These are phyloP conservation scores for Eutolmus rufibarbis DNA, from an alignment of 2,888 invertebrate genomes.

Conservation along the genomic window DNA sequence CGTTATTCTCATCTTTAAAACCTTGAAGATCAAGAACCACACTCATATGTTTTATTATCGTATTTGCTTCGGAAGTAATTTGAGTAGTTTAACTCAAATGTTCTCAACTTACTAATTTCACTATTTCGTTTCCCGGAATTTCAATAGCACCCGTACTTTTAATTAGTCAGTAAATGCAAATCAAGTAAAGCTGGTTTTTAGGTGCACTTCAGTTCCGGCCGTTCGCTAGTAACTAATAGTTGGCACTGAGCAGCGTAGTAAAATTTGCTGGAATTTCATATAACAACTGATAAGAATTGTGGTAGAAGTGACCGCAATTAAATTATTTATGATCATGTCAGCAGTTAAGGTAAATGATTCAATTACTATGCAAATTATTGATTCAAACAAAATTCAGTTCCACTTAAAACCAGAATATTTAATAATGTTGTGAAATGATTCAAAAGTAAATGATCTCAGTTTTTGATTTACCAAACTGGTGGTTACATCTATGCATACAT, in stretches of 20 bases:
- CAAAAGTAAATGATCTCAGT: neutral
- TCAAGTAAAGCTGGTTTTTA: neutral
- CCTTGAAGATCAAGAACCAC: constrained; percentile 17
- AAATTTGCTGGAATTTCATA: neutral
- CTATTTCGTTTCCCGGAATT: neutral
- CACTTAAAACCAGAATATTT: neutral
- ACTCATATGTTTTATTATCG: neutral
- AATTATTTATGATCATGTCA: neutral
- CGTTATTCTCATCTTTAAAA: constrained; percentile 22
- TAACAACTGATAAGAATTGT: neutral
- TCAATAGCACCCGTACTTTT: too few relatives aligned
- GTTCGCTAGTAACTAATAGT: neutral
- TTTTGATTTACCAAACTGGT: neutral
- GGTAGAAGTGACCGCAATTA: neutral
- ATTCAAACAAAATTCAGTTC: neutral
- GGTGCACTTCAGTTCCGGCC: neutral
- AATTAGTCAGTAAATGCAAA: neutral
- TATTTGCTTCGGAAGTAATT: neutral
- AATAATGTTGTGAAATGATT: neutral
- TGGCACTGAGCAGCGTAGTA: neutral
- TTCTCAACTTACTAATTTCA: neutral
- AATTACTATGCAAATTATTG: neutral
- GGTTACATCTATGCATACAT: neutral
- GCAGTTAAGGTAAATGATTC: neutral
- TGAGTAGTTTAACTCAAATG: neutral